These are phyloP conservation scores for Parotocinclus haroldoi DNA, from an alignment of 2,797 vertebrate genomes.

Conservation along the genomic window DNA sequence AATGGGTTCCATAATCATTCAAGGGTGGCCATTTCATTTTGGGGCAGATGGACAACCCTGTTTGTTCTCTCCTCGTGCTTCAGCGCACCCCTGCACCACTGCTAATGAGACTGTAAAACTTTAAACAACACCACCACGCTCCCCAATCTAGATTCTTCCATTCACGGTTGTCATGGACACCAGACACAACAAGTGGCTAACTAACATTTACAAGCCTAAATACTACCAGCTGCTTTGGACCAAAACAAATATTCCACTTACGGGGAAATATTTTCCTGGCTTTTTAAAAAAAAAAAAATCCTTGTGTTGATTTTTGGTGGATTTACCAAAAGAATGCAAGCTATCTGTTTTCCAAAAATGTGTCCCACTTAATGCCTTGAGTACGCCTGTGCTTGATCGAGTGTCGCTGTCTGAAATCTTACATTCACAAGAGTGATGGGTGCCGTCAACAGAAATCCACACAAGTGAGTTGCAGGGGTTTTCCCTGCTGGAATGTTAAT, in stretches of 20 bases:
- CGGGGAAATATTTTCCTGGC: constrained; percentile 17
- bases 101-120: constrained; percentile 62
- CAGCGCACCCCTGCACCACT: constrained; percentile 23
- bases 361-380: not conserved
- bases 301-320: not conserved
- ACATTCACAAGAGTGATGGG: constrained; percentile 21
- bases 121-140: constrained; percentile 50
- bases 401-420: not conserved
- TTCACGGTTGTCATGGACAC: constrained; percentile 60
- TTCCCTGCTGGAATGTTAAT: constrained; percentile 35
- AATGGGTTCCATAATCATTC: too few relatives aligned
- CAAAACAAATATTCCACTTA: constrained; percentile 32
- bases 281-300: not conserved
- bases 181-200: constrained; percentile 68
- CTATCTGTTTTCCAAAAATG: not conserved
- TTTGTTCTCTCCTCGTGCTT: constrained; percentile 16
- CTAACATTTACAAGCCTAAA: constrained; percentile 56
- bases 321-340: not conserved
- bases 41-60: constrained; percentile 34
- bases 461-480: constrained; percentile 33
- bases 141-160: constrained; percentile 57
- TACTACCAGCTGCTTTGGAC: constrained; percentile 52
- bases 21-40: not conserved
- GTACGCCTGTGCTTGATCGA: not conserved
- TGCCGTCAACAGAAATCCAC: constrained; percentile 38